Evolutionary conservation across 2,113 vertebrate species (phyloP), one percentile per base, ranked within the genome.

Genomic region (Spermophilus dauricus): DNA sequence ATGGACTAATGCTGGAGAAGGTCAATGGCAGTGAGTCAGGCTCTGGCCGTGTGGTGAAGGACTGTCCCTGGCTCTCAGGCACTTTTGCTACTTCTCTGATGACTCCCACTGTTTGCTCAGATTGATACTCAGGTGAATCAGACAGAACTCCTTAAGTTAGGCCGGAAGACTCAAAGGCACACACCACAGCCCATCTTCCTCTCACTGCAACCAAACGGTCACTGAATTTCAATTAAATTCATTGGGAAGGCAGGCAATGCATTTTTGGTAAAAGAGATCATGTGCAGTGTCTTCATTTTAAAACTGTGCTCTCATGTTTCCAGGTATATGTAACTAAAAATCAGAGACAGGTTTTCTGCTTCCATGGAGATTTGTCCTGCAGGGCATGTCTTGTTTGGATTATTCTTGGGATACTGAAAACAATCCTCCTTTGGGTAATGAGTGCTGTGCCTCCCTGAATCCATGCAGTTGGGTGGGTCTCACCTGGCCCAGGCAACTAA

Each of bases 321-420:
- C 48, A 70, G 34, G 32, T 13, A 2, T 5, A 13, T 1, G 0
- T 17, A 32, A 65, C 1, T 39, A 87, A 16, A 13, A 58, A 4
- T 30, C n/a, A 30, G 6, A 61, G 12, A 20, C 4, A 20, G 56
- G 5, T 9, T 11, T 45, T 53, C 45, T 18, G 58, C 5, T 70
- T 56, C 20, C 8, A 8, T 0, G 7, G 8, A 5, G 4, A 18
- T 32, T 5, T 37, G 3, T 8, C 30, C 4, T 8, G 3, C 3
- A 37, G 30, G 4, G 7, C 4, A 24, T 6, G 37, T 65, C 28
- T 56, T 51, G 2, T 6, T 16, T 63, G 39, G 37, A 26, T 56
- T 26, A n/a, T 8, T 65, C 12, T 91, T 81, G 13, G 6, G 13
- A 30, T 30, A 24, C 80, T 84, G 37, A 75, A 78, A 69, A 63